Evolutionary conservation across 23 tunicate species (phyloP), one percentile per base, ranked within the genome.

Genomic region (Halocynthia roretzi): DNA sequence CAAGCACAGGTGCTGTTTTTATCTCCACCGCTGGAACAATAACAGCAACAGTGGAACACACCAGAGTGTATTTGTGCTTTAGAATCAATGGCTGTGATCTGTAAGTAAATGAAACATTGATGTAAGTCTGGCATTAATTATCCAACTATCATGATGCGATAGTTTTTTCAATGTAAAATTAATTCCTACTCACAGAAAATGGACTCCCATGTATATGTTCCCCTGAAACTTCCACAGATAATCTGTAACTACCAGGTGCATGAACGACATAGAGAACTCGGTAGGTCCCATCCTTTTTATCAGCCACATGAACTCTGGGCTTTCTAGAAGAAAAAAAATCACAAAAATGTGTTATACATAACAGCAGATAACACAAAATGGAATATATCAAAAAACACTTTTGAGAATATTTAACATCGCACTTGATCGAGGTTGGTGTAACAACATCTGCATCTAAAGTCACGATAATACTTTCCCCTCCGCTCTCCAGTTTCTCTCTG

Each of bases 21-120:
- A 15, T 74, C 78, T 54, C 78, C 78, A 74, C 78, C 78, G 17
- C 78, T 55, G 9, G 78, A 74, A 31, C 78, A 74, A 55, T 17
- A 74, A n/a, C 63, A 8, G 62, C 78, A 74, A n/a, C 78, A 74
- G 23, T 74, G 78, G 55, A 74, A 74, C 8, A 74, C 55, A 8
- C 78, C 78, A 52, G 78, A 52, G 55, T 74, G 78, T 8, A 74
- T 44, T 53, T 74, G 54, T 19, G 54, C 14, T 74, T 74, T 74
- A 8, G 78, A 74, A 63, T 74, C 78, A 5, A 74, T 53, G 12
- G 78, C 78, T 14, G 78, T n/a, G 17, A 74, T 53, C 54, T 55
- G 44, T 0, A 31, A 31, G 44, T 31, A 31, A 31, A 31, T 31
- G 1, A 31, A 31, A 31, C 44, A 31, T 31, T 31, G 2, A 31